Base-by-base conservation (phyloP, 1,140 invertebrate genomes). In the Nautilus pompilius region DNA sequence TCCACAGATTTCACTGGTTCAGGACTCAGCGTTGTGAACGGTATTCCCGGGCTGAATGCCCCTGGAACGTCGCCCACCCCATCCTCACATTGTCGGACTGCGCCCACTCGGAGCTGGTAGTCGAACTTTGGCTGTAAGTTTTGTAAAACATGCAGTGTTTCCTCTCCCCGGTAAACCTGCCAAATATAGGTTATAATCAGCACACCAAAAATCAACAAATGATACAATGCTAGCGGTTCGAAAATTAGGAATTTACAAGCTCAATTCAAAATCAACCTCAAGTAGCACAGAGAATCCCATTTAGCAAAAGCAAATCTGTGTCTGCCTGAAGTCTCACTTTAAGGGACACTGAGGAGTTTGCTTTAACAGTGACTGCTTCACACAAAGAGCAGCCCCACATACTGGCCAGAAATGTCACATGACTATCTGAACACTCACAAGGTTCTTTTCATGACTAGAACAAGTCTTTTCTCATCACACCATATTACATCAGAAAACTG, bases 101-200 rank as follows among this genome's bases (percentile, higher is more conserved):
- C 87, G 82, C 89, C 90, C 20, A 92, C 90, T 28, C 90, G 85
- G 55, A 90, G 86, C 66, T 84, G 79, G 77, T 93, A 93, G 66
- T 91, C 89, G 30, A 85, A 86, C 63, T 88, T 88, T 20, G 88
- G 83, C 68, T 89, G 86, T 66, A 93, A 83, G 72, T 88, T 87
- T 65, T 87, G 86, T 69, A 92, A 77, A 57, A 79, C 81, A 74
- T 85, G 89, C 74, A 85, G 87, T 22, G 87, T 87, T 62, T 89
- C 90, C 62, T 82, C 69, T 46, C 90, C 91, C 68, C 85, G 83
- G 75, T 92, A 92, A 36, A 91, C 85, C 89, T 92, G 80, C 24
- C 15, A 36, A 57, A 8, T 33, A 4, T 26, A 17, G 5, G 48
- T 58, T 17, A 17, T 24, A 8, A 3, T 15, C 15, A 64, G 10